Evolutionary conservation across 2,797 vertebrate species (phyloP), one percentile per base, ranked within the genome.

Genomic region (Smutsia temminckii): DNA sequence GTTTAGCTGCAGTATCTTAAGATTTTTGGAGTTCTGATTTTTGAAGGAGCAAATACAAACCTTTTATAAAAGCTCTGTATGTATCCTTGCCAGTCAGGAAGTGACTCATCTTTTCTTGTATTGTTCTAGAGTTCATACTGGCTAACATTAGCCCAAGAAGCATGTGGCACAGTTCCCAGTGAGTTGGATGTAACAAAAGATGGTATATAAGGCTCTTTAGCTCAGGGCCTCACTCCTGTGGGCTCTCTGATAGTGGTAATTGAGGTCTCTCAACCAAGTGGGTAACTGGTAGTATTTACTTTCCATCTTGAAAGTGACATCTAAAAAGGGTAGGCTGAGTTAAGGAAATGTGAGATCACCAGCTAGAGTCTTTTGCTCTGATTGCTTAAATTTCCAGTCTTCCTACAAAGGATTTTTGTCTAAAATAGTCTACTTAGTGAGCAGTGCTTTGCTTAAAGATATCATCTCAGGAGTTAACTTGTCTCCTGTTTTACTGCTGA

Each of bases 81-180:
- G 42, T 77, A 51, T 86, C 42, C 46, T 2, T 80, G 66, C 55
- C 72, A 85, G 51, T 85, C 74, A 94, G 61, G 93, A 96, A 89
- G n/a, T 95, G 90, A 96, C 68, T 96, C 85, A 66, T 57, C 91
- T 95, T 91, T 96, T 94, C 68, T 85, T 71, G 8, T 25, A 74
- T 92, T 95, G 87, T 95, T 89, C 77, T 77, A 61, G 71, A 90
- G 25, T 72, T 96, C 32, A 88, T 69, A 78, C 51, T 89, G 91
- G 51, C 78, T 93, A 85, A 88, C 83, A 80, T 92, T 95, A 92
- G 53, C 27, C 37, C 55, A 46, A 29, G 23, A 79, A 89, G 34
- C 68, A 2, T 53, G 51, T 78, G 57, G 17, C 69, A 29, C 46
- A 61, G 51, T 83, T 92, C 85, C 72, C 74, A 79, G 2, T 64